phyloP scores from a whole-genome alignment of 1,140 invertebrate genomes.

The Mylabris phalerata region DNA sequence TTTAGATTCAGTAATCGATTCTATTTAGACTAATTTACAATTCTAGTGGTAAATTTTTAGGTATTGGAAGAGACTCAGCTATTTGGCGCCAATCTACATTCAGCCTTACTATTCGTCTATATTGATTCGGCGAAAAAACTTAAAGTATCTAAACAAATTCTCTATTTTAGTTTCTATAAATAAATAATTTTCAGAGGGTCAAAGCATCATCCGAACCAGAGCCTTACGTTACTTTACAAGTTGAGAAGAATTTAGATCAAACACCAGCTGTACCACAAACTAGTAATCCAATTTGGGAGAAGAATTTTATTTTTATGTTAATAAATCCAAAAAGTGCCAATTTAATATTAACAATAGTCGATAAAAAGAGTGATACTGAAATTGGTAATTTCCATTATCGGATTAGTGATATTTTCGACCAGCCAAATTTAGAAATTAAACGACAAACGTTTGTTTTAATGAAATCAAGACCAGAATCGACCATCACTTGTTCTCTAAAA shows the following conservation, averaged over 20 bases:
- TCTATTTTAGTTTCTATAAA: conserved; percentile 45
- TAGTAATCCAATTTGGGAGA: conserved; percentile 63
- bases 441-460: conserved; percentile 2
- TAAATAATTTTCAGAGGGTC: conserved; percentile 34
- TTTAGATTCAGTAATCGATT: conserved; percentile 51
- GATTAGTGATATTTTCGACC: conserved; percentile 60
- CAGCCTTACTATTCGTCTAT: conserved; percentile 74
- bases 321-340: conserved; percentile 79
- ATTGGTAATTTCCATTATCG: conserved; percentile 67
- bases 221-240: conserved; percentile 63
- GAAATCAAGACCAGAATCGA: neutral
- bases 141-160: neutral
- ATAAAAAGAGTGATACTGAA: conserved; percentile 67
- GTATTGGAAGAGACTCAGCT: conserved; percentile 67
- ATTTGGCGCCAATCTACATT: conserved; percentile 62
- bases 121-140: conserved; percentile 69
- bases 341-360: conserved; percentile 68
- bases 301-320: conserved; percentile 83
- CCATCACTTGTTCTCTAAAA: conserved; percentile 10
- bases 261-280: conserved; percentile 62
- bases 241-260: conserved; percentile 63
- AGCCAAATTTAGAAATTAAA: conserved; percentile 57
- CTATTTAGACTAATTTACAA: neutral
- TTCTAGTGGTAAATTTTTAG: conserved; percentile 38
- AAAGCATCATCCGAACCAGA: conserved; percentile 53